Evolutionary conservation across 2,113 vertebrate species (phyloP).

Genomic region (Neoarius graeffei): DNA sequence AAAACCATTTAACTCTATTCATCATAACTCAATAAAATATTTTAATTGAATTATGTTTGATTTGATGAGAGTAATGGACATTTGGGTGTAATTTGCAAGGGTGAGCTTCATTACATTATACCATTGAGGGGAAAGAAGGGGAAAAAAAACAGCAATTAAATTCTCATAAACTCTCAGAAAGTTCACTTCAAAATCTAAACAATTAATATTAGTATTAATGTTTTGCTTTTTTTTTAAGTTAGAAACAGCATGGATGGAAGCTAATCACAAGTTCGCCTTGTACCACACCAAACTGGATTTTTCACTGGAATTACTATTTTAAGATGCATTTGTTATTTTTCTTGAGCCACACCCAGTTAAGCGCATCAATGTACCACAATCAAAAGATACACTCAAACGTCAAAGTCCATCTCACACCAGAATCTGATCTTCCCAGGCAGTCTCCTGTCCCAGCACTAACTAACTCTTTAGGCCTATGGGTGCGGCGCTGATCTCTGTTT

Average conservation of each 20-base stretch:
- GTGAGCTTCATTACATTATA: conserved; percentile 18
- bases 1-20: conserved; percentile 29
- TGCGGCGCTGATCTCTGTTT: no score
- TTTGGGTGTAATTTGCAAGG: conserved; percentile 6
- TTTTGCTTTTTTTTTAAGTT: neutral
- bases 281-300: neutral
- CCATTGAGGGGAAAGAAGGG: neutral
- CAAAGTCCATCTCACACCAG: no score
- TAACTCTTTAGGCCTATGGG: no score
- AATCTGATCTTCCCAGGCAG: no score
- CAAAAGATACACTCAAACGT: no score
- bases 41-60: conserved; percentile 38
- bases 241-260: neutral
- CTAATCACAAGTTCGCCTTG: neutral
- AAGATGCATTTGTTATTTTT: neutral
- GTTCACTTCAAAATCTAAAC: neutral
- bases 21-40: conserved; percentile 19
- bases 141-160: neutral
- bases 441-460: no score
- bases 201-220: neutral
- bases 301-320: neutral
- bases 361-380: neutral
- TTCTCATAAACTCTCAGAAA: neutral
- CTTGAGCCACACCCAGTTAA: neutral
- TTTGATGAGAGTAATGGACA: conserved; percentile 24